Evolutionary conservation across 2,113 vertebrate genomes (phyloP).

Genomic region (Rhabdomys dilectus): DNA sequence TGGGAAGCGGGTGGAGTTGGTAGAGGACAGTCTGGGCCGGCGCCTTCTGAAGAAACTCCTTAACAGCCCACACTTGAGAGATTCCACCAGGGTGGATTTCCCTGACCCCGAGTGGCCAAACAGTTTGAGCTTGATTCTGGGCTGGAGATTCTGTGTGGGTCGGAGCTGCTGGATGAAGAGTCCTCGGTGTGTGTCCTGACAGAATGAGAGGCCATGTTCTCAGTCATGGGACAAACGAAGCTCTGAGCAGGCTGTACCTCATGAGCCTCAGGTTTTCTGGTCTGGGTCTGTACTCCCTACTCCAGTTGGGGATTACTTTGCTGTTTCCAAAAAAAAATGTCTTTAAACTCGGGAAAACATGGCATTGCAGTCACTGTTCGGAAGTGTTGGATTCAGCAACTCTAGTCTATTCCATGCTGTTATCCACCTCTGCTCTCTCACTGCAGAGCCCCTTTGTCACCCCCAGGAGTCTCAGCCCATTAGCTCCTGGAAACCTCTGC

Average conservation of each 20-base stretch:
- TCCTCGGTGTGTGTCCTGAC: constrained; percentile 93
- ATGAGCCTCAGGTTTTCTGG: fast-evolving
- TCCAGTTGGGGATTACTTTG: not conserved
- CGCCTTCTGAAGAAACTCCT: constrained; percentile 96
- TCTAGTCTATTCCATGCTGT: fast-evolving
- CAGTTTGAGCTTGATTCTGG: constrained; percentile 96
- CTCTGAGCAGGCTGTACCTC: fast-evolving
- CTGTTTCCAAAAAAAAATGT: not conserved
- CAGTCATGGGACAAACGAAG: not conserved
- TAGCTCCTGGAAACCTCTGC: not conserved
- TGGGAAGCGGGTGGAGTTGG: constrained; percentile 92
- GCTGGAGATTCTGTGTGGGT: constrained; percentile 91
- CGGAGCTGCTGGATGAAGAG: constrained; percentile 96
- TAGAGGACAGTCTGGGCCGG: constrained; percentile 91
- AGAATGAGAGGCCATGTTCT: not conserved
- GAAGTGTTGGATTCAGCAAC: too few species aligned
- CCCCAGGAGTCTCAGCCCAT: fast-evolving
- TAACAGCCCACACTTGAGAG: constrained; percentile 96
- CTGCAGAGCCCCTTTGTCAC: too few species aligned
- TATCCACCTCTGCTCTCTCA: fast-evolving
- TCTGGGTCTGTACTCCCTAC: too few species aligned
- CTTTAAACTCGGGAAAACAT: not conserved
- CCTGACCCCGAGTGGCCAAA: constrained; percentile 94
- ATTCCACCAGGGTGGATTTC: constrained; percentile 96
- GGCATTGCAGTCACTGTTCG: not conserved